Evolutionary conservation across 2,888 invertebrate genomes (phyloP).

Genomic region (Terebella lapidaria): DNA sequence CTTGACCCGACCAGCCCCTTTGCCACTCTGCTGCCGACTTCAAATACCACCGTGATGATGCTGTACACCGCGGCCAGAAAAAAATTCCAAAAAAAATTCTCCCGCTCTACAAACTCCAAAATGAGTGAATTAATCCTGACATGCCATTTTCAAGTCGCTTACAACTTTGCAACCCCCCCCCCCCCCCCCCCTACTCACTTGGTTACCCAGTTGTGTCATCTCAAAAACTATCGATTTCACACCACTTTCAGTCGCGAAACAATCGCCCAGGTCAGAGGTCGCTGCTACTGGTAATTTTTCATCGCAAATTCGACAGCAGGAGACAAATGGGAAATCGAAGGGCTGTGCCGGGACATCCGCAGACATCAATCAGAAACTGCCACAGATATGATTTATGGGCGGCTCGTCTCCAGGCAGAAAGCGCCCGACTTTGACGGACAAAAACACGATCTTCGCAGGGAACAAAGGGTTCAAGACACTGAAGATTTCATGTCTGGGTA

Average conservation of each 20-base stretch:
- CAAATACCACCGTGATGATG: no score
- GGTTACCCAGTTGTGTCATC: neutral
- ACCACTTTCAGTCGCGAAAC: neutral
- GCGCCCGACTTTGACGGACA: neutral
- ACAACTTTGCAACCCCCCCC: neutral
- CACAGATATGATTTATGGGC: conserved; percentile 3
- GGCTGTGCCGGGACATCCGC: neutral
- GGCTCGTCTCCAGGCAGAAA: neutral
- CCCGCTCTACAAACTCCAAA: no score
- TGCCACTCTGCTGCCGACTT: no score
- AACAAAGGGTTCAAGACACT: neutral
- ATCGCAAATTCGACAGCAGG: conserved; percentile 4
- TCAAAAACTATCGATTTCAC: neutral
- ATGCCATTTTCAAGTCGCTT: neutral
- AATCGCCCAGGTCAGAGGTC: conserved; percentile 1
- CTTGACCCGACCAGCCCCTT: neutral
- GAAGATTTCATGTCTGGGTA: neutral
- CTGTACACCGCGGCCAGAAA: no score
- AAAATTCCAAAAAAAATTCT: no score
- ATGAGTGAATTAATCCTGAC: neutral
- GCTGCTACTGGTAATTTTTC: neutral
- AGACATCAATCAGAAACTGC: conserved; percentile 1
- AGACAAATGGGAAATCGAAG: conserved; percentile 4
- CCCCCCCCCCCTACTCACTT: neutral
- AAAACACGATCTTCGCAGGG: neutral